Conservation (phyloP, 2,888 invertebrate genomes). For the Drosophila monieri region DNA sequence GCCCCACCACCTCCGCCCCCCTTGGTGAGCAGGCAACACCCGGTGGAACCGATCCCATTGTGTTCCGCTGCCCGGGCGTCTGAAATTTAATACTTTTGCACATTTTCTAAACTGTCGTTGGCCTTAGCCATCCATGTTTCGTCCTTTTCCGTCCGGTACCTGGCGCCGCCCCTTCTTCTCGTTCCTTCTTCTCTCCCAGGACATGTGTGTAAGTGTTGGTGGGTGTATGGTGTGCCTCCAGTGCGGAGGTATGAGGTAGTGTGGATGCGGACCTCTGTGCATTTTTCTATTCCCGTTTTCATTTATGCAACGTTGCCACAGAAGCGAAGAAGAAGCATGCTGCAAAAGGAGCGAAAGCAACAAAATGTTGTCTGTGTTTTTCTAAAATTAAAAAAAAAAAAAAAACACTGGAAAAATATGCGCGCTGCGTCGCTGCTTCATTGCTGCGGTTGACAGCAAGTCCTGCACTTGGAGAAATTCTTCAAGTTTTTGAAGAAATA, state of each 20-base stretch:
- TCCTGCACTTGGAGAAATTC: conserved; percentile 1
- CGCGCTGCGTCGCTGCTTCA: conserved; percentile 48
- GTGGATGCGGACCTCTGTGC: conserved; percentile 45
- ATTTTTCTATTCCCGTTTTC: conserved; percentile 65
- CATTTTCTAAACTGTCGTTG: conserved; percentile 63
- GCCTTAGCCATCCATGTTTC: conserved; percentile 14
- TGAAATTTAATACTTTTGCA: conserved; percentile 61
- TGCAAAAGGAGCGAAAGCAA: conserved; percentile 26
- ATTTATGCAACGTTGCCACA: conserved; percentile 59
- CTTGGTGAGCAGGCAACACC: conserved; percentile 5
- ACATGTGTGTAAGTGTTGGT: conserved; percentile 19
- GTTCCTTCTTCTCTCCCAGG: conserved; percentile 14
- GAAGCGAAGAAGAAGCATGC: conserved; percentile 36
- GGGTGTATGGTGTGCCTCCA: too few species aligned
- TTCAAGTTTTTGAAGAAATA: too few species aligned
- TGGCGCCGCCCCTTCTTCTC: not conserved
- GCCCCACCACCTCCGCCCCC: not conserved
- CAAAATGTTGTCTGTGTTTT: conserved; percentile 53
- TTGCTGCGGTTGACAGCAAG: conserved; percentile 44
- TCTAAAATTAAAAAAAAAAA: conserved; percentile 49
- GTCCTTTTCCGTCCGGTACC: not conserved
- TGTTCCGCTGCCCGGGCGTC: conserved; percentile 44
- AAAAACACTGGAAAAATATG: conserved; percentile 45
- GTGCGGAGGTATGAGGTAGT: conserved; percentile 10
- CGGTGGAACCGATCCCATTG: conserved; percentile 24